Evolutionary conservation across 2,113 vertebrate species (phyloP), one percentile per base, ranked within the genome.

Genomic region (Nymphicus hollandicus): DNA sequence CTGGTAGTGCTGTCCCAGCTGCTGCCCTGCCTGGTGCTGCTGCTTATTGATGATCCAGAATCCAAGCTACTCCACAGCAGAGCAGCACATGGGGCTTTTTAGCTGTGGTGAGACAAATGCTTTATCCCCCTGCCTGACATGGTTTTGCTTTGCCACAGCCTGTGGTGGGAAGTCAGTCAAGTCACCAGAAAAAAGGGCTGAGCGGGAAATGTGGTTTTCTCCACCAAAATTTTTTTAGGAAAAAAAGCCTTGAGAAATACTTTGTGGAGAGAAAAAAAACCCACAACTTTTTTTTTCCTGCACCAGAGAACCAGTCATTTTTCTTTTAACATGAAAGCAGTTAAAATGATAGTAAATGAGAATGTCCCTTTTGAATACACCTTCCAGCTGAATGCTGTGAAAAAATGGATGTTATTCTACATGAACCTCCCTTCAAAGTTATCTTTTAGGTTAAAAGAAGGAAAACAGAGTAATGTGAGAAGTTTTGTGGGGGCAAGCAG

Each of bases 51-150:
- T 43, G 24, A 7, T 73, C 24, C 18, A 14, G 53, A 49, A 44
- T 39, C n/a, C 0, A 0, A 71, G 70, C 39, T 85, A 70, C 73
- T 82, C 4, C 6, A 35, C 37, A 72, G 64, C 22, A 69, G 49
- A 56, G 27, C 10, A 41, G n/a, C 3, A 1, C 0, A 1, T 11
- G 17, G 43, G 52, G 28, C 24, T 37, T 33, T 16, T 46, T 16
- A 15, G 9, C 11, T 61, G 24, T 0, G 1, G 19, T 1, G 2
- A 56, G 18, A 46, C 5, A 4, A 46, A 91, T 70, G 29, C 29
- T 73, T 88, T 7, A 1, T 69, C 37, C 44, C 18, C 55, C 50
- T 41, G 20, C 17, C 5, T 46, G 46, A n/a, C 28, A 66, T 66
- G 7, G 19, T 88, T 91, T 88, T 64, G 29, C 5, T 64, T 78